These are phyloP conservation scores for Gasterosteus aculeatus DNA, from an alignment of 2,113 vertebrate genomes.

Conservation along the genomic window DNA sequence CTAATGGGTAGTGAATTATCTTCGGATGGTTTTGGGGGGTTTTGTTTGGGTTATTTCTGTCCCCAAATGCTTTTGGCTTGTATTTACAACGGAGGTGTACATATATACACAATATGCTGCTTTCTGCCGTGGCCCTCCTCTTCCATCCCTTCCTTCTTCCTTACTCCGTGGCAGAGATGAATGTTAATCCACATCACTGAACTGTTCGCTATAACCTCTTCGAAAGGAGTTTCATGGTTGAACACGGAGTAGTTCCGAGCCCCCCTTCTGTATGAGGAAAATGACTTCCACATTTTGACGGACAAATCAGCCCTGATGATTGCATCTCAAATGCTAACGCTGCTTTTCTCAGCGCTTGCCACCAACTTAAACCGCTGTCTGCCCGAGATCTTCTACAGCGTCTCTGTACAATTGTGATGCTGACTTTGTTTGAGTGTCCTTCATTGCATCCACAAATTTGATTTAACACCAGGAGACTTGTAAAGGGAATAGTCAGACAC, in stretches of 20 bases:
- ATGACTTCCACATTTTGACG: constrained; percentile 8
- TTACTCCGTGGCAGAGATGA: constrained; percentile 32
- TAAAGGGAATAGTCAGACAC: too few relatives aligned
- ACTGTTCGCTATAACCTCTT: constrained; percentile 47
- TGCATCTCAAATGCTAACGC: constrained; percentile 31
- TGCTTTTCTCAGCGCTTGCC: constrained; percentile 8
- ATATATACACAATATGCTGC: constrained; percentile 31
- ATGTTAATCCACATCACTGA: constrained; percentile 63
- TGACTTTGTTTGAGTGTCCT: not conserved
- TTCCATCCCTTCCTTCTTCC: constrained; percentile 7
- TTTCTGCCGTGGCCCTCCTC: not conserved
- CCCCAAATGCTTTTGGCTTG: constrained; percentile 52
- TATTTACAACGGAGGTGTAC: constrained; percentile 55
- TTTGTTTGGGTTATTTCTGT: constrained; percentile 68
- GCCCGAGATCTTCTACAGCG: not conserved
- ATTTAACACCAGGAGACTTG: not conserved
- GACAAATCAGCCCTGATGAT: constrained; percentile 25
- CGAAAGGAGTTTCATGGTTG: constrained; percentile 55
- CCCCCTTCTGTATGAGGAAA: constrained; percentile 41
- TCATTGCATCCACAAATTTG: constrained; percentile 14
- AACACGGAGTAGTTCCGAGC: constrained; percentile 32
- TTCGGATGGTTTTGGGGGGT: constrained; percentile 31
- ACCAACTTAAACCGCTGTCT: not conserved
- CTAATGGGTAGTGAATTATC: constrained; percentile 50
- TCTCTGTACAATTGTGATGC: not conserved